These are phyloP conservation scores for Chascanopsetta lugubris DNA, from an alignment of 2,113 vertebrate species.

Conservation along the genomic window DNA sequence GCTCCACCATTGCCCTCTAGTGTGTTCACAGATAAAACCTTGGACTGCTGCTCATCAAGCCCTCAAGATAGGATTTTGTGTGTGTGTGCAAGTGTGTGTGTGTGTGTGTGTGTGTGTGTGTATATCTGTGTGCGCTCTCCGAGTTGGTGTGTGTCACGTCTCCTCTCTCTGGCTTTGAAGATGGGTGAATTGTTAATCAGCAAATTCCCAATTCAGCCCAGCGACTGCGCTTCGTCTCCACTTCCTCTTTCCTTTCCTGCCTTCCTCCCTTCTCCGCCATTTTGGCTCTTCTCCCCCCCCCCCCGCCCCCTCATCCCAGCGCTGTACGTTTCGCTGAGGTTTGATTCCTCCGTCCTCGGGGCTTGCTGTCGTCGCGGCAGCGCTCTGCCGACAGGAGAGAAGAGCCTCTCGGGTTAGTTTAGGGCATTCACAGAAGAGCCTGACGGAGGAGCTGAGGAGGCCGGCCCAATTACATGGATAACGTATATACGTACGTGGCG, in stretches of 20 bases:
- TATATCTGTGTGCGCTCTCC: slow-evolving; percentile 23
- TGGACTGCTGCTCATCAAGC: slow-evolving; percentile 29
- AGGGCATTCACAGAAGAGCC: slow-evolving; percentile 29
- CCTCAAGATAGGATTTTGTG: slow-evolving; percentile 36
- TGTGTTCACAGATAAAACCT: slow-evolving; percentile 41
- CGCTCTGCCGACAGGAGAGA: slow-evolving; percentile 20
- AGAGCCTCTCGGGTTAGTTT: slow-evolving; percentile 56
- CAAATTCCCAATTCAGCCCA: slow-evolving; percentile 49
- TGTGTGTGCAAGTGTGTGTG: background rate
- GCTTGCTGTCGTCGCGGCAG: slow-evolving; percentile 17
- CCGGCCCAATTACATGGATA: slow-evolving; percentile 51
- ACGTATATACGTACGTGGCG: background rate
- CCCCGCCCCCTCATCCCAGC: background rate
- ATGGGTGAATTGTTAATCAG: slow-evolving; percentile 65
- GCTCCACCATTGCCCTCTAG: slow-evolving; percentile 29
- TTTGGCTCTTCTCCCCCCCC: background rate
- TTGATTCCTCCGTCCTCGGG: background rate
- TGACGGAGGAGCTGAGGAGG: slow-evolving; percentile 40
- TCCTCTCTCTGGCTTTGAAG: slow-evolving; percentile 68
- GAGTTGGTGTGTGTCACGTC: slow-evolving; percentile 57
- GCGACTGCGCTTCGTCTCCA: background rate
- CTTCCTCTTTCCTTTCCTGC: slow-evolving; percentile 10
- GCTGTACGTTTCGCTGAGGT: background rate
- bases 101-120: slow-evolving; percentile 11
- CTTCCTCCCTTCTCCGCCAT: background rate